These are phyloP conservation scores for Celastrina argiolus DNA, from an alignment of 2,888 invertebrate genomes.

Conservation along the genomic window DNA sequence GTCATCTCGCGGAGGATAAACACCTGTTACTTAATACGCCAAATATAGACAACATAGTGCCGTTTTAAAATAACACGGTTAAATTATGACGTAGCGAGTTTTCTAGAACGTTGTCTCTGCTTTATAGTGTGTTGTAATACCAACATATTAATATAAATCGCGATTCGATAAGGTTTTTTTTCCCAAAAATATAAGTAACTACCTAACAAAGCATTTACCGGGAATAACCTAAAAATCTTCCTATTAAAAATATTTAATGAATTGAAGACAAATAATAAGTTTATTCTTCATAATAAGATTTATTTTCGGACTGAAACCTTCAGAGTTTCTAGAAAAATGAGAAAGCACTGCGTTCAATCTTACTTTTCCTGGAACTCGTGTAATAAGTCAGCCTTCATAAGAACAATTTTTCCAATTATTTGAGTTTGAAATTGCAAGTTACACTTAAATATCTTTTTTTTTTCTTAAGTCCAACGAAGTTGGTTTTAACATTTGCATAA, in stretches of 20 bases:
- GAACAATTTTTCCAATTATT: constrained; percentile 19
- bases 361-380: constrained; percentile 15
- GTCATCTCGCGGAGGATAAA: not conserved
- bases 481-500: not conserved
- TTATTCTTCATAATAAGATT: not conserved
- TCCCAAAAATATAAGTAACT: too few species aligned
- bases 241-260: not conserved
- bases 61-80: not conserved
- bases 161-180: too few species aligned
- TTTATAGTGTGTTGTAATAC: too few species aligned
- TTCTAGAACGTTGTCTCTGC: not conserved
- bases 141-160: too few species aligned
- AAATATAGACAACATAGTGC: not conserved
- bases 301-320: not conserved
- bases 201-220: too few species aligned
- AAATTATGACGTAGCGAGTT: not conserved
- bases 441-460: not conserved
- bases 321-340: constrained; percentile 6
- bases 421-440: constrained; percentile 1
- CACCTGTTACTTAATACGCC: not conserved
- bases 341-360: constrained; percentile 15
- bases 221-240: too few species aligned
- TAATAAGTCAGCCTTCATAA: constrained; percentile 20
- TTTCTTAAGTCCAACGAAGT: not conserved
- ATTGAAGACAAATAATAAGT: not conserved